phyloP scores from a whole-genome alignment of 1,140 invertebrate species.

The Drosophila kikkawai region DNA sequence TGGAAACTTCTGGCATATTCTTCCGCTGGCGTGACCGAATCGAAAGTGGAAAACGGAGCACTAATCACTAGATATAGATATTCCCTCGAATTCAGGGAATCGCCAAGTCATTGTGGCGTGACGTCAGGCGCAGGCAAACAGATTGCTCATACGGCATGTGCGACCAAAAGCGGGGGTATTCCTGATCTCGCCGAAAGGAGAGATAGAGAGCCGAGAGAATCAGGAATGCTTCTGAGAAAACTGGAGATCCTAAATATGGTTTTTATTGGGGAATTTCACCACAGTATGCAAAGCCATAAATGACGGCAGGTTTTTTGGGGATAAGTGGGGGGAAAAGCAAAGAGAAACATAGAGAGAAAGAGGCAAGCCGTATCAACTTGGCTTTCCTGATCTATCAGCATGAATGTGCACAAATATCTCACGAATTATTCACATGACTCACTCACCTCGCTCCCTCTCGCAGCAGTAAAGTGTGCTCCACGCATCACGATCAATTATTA shows the following conservation, averaged over 20 bases:
- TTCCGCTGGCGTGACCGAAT: slow-evolving; percentile 33
- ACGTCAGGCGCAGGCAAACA: slow-evolving; percentile 33
- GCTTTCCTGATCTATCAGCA: slow-evolving; percentile 56
- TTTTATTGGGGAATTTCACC: slow-evolving; percentile 39
- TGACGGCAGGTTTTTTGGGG: slow-evolving; percentile 21
- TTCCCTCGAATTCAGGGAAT: not conserved
- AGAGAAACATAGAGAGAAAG: slow-evolving; percentile 10
- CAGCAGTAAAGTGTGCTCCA: not conserved
- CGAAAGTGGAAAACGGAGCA: slow-evolving; percentile 18
- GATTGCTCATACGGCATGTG: slow-evolving; percentile 42
- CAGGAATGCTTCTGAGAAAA: not conserved
- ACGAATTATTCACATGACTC: slow-evolving; percentile 52
- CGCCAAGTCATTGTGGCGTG: slow-evolving; percentile 29
- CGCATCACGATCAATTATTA: slow-evolving; percentile 56
- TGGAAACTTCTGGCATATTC: slow-evolving; percentile 48
- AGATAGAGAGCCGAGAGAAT: not conserved
- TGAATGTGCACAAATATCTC: slow-evolving; percentile 52
- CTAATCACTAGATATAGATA: slow-evolving; percentile 36
- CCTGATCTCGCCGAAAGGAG: slow-evolving; percentile 4
- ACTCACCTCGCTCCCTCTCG: slow-evolving; percentile 2
- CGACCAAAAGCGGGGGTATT: slow-evolving; percentile 29
- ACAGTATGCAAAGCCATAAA: slow-evolving; percentile 27
- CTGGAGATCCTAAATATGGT: not conserved
- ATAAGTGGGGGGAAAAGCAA: slow-evolving; percentile 1
- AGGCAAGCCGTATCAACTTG: slow-evolving; percentile 18